Base-by-base conservation (phyloP, 2,888 invertebrate genomes). In the Erebia epiphron region DNA sequence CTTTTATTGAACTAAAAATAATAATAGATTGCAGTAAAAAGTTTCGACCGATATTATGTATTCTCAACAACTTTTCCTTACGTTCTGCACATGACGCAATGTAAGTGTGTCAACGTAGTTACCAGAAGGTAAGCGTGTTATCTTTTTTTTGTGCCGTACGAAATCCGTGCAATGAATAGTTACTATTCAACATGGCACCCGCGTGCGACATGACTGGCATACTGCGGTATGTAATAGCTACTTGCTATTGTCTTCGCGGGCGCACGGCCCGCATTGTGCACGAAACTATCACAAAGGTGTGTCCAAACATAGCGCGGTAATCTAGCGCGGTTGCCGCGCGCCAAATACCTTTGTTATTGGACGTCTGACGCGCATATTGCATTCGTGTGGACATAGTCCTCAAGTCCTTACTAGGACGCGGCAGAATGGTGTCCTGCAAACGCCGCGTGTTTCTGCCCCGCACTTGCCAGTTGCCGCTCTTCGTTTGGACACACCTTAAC, bases 111-210 rank as follows among this genome's bases (percentile, higher is more conserved):
- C 26, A n/a, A 58, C n/a, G 14, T 35, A 57, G 7, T 26, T 26
- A 14, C 14, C 13, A 5, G 9, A 9, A 11, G 35, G 52, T 66
- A 11, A 52, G 52, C 52, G 64, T 35, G 35, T 35, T 35, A 35
- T 7, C 9, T 54, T 54, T 66, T 54, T 66, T 57, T 46, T 62
- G 46, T 49, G 18, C 0, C 43, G 21, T 21, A 56, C 66, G 43
- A 57, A 62, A 46, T 66, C 46, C 66, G 66, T 66, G 66, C 66
- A 56, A 10, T 56, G 66, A 56, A 66, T 57, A 54, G 43, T 64
- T 64, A 64, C 64, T 16, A 56, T 66, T 66, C 65, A 43, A 41
- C 52, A 35, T 35, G 13, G 1, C 50, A 13, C 41, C 41, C 35
- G 41, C 64, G 35, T 21, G 66, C 56, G 56, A 43, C 56, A 54